These are phyloP conservation scores for Charina bottae DNA, from an alignment of 2,113 vertebrate genomes.

Conservation along the genomic window DNA sequence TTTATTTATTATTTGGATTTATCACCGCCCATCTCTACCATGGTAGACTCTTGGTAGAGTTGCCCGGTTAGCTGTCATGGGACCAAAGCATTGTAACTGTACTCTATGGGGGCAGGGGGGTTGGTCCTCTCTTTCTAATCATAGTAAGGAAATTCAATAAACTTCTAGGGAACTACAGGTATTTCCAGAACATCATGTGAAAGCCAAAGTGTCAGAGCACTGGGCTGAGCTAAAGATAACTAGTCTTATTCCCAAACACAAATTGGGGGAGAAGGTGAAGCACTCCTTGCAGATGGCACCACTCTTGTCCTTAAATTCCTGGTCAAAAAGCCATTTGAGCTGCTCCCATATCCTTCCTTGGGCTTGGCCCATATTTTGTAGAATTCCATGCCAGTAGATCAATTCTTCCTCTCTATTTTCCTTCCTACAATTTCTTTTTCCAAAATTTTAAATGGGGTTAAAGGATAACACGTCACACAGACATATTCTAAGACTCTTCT, in stretches of 20 bases:
- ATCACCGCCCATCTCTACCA: no score
- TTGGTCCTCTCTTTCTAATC: not conserved
- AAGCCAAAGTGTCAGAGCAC: not conserved
- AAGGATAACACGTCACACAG: accelerated
- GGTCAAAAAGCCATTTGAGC: not conserved
- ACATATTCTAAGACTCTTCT: not conserved
- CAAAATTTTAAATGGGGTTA: accelerated
- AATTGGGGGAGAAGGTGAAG: not conserved
- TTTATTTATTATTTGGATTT: no score
- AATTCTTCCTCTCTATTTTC: not conserved
- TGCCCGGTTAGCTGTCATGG: not conserved
- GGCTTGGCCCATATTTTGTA: not conserved
- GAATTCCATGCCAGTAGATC: not conserved
- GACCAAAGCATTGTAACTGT: not conserved
- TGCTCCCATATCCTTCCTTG: not conserved
- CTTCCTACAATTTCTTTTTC: accelerated
- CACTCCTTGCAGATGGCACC: not conserved
- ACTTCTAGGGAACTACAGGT: not conserved
- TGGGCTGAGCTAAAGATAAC: not conserved
- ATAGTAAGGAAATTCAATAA: not conserved
- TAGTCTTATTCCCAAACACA: not conserved
- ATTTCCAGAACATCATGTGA: not conserved
- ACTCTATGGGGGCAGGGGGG: not conserved
- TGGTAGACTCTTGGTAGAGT: no score
- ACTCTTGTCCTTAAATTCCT: not conserved